These are phyloP conservation scores for Ammospiza caudacuta DNA, from an alignment of 2,113 vertebrate species.

Conservation along the genomic window DNA sequence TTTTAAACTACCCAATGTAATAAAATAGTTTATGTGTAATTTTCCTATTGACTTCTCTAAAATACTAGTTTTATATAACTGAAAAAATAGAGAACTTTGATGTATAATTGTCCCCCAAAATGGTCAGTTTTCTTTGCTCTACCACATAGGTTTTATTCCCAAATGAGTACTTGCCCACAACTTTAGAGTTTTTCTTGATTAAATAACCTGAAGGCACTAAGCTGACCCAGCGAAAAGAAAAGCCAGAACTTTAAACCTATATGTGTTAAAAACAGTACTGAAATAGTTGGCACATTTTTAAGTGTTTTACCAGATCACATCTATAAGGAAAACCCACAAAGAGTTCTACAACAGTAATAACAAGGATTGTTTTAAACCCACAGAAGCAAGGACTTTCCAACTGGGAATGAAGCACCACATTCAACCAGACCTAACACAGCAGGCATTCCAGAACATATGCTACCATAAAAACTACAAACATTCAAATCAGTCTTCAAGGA, in stretches of 20 bases:
- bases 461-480: neutral
- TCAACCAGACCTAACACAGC: neutral
- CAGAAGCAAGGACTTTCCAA: constrained; percentile 27
- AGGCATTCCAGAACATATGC: neutral
- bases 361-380: constrained; percentile 41
- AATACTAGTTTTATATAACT: neutral
- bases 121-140: constrained; percentile 12
- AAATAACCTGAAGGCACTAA: constrained; percentile 58
- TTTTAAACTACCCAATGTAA: neutral
- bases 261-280: constrained; percentile 51
- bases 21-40: neutral
- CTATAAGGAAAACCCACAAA: constrained; percentile 36
- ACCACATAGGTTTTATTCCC: neutral
- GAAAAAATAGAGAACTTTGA: neutral
- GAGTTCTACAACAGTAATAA: constrained; percentile 1
- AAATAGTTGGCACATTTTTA: constrained; percentile 44
- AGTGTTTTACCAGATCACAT: constrained; percentile 60
- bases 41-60: neutral
- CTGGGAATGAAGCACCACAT: neutral
- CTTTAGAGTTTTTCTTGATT: constrained; percentile 35
- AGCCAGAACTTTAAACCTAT: constrained; percentile 31
- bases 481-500: neutral
- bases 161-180: constrained; percentile 10
- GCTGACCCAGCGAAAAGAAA: constrained; percentile 67
- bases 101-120: neutral